These are phyloP conservation scores for Halcyon smyrnensis DNA, from an alignment of 2,797 vertebrate species.

Conservation along the genomic window DNA sequence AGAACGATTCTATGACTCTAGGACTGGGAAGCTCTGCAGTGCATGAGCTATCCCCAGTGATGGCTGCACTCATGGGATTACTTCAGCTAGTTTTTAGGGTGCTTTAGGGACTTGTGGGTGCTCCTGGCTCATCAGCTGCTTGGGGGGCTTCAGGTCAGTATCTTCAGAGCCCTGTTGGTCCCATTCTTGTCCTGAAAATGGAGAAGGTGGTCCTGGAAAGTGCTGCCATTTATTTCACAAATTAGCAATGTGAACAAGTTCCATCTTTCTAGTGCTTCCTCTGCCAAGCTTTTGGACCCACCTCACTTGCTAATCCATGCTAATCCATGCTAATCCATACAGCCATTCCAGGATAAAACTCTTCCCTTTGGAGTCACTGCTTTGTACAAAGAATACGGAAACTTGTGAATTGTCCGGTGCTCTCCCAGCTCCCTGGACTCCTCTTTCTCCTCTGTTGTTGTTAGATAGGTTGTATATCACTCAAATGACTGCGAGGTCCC, in stretches of 20 bases:
- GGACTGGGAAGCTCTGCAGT: not conserved
- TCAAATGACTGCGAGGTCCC: not conserved
- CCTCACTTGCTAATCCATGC: not conserved
- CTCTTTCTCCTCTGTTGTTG: not conserved
- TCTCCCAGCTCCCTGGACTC: not conserved
- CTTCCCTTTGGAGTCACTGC: not conserved
- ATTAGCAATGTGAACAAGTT: rapidly evolving
- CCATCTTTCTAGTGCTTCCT: not conserved
- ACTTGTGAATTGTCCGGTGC: not conserved
- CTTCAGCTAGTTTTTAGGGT: not conserved
- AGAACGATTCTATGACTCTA: too few relatives aligned
- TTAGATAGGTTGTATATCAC: not conserved
- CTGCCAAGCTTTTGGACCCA: not conserved
- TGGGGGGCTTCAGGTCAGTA: not conserved
- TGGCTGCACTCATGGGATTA: not conserved
- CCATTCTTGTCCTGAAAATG: not conserved
- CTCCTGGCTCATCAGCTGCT: not conserved
- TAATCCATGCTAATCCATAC: too few relatives aligned
- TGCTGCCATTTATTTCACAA: not conserved
- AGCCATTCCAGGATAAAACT: not conserved
- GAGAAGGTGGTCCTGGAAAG: not conserved
- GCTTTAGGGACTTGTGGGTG: not conserved
- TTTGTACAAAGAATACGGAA: not conserved
- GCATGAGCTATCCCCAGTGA: not conserved
- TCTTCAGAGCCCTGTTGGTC: not conserved